Evolutionary conservation across 2,113 vertebrate species (phyloP).

Genomic region (Aptenodytes forsteri): DNA sequence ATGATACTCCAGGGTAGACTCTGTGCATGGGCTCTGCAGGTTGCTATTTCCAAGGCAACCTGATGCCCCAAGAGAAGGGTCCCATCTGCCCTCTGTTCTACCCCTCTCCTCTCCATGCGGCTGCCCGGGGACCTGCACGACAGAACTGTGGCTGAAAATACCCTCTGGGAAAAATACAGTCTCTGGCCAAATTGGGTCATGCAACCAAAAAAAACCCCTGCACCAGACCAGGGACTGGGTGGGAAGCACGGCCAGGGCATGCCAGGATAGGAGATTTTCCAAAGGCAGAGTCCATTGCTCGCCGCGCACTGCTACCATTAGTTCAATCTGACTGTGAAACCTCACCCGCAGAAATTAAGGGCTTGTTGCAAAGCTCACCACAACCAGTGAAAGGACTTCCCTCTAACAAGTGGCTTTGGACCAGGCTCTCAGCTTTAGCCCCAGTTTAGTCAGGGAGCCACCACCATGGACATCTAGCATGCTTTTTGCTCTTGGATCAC

Average conservation of each 20-base stretch:
- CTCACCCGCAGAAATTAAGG: neutral
- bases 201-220: neutral
- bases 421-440: neutral
- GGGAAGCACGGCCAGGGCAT: neutral
- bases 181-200: neutral
- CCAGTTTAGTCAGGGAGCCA: neutral
- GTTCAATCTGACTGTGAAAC: neutral
- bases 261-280: neutral
- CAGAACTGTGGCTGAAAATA: neutral
- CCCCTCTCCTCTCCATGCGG: neutral
- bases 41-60: neutral
- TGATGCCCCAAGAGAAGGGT: neutral
- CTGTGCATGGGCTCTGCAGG: neutral
- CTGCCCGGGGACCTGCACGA: neutral
- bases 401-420: neutral
- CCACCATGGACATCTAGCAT: neutral
- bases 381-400: neutral
- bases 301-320: neutral
- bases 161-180: neutral
- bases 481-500: neutral
- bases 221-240: neutral
- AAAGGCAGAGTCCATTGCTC: neutral
- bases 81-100: neutral
- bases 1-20: neutral
- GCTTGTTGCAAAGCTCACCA: neutral